Evolutionary conservation across 2,888 invertebrate genomes (phyloP).

Genomic region (Brachycybe producta): DNA sequence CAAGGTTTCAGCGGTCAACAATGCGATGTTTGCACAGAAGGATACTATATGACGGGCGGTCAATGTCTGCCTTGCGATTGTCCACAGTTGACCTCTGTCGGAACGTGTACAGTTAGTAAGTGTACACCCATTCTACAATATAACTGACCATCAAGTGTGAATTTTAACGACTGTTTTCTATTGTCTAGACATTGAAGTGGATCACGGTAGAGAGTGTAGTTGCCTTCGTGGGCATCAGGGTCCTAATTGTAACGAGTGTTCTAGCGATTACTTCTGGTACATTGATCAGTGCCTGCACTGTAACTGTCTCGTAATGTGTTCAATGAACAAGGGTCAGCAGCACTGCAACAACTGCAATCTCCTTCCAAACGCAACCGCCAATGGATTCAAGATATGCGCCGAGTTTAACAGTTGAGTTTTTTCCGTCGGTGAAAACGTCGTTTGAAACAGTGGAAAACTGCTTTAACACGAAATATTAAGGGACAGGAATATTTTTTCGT

Average conservation of each 20-base stretch:
- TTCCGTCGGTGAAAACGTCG: no score
- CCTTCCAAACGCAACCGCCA: neutral
- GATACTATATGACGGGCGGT: slow-evolving; percentile 4
- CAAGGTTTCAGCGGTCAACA: slow-evolving; percentile 7
- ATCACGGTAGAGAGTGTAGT: slow-evolving; percentile 1
- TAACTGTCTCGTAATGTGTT: neutral
- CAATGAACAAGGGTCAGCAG: neutral
- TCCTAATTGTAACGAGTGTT: neutral
- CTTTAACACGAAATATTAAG: no score
- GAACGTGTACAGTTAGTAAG: slow-evolving; percentile 11
- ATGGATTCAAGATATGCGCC: neutral
- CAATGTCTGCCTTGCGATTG: slow-evolving; percentile 14
- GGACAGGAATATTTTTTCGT: no score
- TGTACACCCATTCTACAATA: neutral
- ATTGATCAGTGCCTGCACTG: slow-evolving; percentile 4
- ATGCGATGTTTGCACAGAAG: slow-evolving; percentile 10
- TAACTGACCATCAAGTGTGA: neutral
- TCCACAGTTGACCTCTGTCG: slow-evolving; percentile 6
- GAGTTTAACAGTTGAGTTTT: no score
- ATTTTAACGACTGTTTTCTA: neutral
- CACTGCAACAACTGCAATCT: slow-evolving; percentile 6
- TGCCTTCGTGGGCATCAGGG: slow-evolving; percentile 4
- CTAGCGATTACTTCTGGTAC: slow-evolving; percentile 5
- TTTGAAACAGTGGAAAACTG: no score
- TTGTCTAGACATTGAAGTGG: neutral